A percentile compares a stretch with the other conserved stretches of the same genome.
phyloP scores from a whole-genome alignment of 2,888 invertebrate species.

The Drosophila yooni region DNA sequence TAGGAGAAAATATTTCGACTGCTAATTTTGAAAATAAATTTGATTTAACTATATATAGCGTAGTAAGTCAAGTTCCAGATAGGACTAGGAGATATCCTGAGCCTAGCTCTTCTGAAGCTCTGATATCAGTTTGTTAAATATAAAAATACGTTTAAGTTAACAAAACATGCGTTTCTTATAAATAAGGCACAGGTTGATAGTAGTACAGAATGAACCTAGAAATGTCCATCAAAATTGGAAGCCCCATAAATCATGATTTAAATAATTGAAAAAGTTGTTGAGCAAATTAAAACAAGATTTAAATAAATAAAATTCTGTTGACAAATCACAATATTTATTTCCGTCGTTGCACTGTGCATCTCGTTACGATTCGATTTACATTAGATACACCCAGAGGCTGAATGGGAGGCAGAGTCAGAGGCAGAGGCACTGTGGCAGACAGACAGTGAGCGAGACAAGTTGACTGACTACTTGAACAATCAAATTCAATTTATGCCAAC shows the following conservation, averaged over 20 bases:
- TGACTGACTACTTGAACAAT: slow-evolving; percentile 76
- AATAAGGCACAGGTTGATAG: not conserved
- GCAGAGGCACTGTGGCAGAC: slow-evolving; percentile 14
- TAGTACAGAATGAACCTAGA: not conserved
- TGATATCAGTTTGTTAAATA: not conserved
- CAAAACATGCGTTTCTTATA: not conserved
- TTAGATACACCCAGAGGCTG: slow-evolving; percentile 43
- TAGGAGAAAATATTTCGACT: not conserved
- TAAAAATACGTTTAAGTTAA: not conserved
- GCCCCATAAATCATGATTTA: not conserved
- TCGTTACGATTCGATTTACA: slow-evolving; percentile 59
- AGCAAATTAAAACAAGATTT: not conserved
- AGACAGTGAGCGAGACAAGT: slow-evolving; percentile 48
- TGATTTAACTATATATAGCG: not conserved
- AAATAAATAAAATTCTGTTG: not conserved
- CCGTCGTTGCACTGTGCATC: slow-evolving; percentile 36
- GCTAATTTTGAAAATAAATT: not conserved
- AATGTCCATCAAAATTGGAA: not conserved
- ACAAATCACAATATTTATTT: not conserved
- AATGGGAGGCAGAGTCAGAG: slow-evolving; percentile 5
- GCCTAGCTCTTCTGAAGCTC: not conserved
- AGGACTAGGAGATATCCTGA: not conserved
- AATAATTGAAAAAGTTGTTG: not conserved
- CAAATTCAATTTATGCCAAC: slow-evolving; percentile 80
- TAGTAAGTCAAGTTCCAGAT: not conserved